Percentiles rank a stretch among this genome's conserved stretches.
Evolutionary conservation across 2,113 vertebrate species (phyloP).

Genomic region (Charadrius vociferus): DNA sequence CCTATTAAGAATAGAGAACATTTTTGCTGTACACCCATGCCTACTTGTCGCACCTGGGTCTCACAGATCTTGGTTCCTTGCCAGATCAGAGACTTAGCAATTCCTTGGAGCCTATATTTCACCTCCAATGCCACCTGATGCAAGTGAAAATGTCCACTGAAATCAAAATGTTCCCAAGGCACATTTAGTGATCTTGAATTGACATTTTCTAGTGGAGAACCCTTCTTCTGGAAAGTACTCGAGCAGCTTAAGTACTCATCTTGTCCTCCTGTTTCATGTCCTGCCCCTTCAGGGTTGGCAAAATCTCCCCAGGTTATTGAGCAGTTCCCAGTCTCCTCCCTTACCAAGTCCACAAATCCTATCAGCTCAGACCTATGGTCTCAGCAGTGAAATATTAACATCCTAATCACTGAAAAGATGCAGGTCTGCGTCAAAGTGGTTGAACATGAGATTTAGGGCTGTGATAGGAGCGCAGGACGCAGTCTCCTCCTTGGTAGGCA

Average conservation of each 20-base stretch:
- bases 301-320: not conserved
- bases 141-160: not conserved
- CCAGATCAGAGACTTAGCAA: not conserved
- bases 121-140: not conserved
- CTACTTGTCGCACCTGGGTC: not conserved
- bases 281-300: not conserved
- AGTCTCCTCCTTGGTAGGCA: fast-evolving
- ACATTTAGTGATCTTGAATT: not conserved
- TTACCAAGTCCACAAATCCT: not conserved
- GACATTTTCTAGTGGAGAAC: not conserved
- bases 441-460: not conserved
- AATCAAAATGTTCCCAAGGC: not conserved
- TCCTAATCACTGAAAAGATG: not conserved
- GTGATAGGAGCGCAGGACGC: not conserved
- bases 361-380: not conserved
- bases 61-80: not conserved
- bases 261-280: not conserved
- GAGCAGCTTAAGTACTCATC: not conserved
- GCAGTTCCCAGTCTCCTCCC: not conserved
- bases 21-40: not conserved
- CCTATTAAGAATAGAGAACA: not conserved
- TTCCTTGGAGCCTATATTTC: not conserved
- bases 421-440: not conserved
- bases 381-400: not conserved
- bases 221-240: not conserved